Base-by-base conservation (phyloP, 2,113 vertebrate species). In the Bagarius yarrelli region DNA sequence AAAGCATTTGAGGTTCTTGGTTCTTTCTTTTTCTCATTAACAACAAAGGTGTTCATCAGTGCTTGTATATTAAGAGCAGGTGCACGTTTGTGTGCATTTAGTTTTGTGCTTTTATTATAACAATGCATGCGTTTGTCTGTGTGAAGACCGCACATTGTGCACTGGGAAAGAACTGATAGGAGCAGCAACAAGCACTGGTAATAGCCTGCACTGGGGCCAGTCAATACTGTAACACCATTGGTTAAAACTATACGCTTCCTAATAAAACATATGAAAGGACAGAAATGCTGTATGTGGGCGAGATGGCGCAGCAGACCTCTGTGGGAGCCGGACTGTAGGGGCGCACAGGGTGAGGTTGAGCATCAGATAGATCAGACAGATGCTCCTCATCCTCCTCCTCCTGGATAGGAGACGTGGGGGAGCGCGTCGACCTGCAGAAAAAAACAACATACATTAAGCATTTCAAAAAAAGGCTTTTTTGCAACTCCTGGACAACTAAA, bases 331-430 rank as follows among this genome's bases (percentile, higher is more conserved):
- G 76, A 53, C 86, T 86, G 78, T 87, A 86, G 63, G 87, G 73
- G n/a, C 86, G 83, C 18, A 85, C 84, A 83, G 90, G 88, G 84
- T 89, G 90, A 0, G 90, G 88, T 55, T 90, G 92, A 0, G 87
- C 84, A 9, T 93, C 92, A 0, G 88, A 92, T 73, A 91, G 90
- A 84, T 93, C 93, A 0, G 94, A 94, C 71, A 95, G 89, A 81
- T 92, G 94, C 87, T 95, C 94, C 79, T 96, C 94, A 0, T 86
- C 85, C 32, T 95, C 95, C 76, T 95, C 94, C 85, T 95, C 95
- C 0, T 92, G 94, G 87, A 95, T 95, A 0, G 95, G 94, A 11
- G 95, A 95, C 0, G 95, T 95, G 0, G 95, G 94, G n/a, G 95
- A 95, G 16, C 92, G 88, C 72, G 93, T 88, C 18, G 91, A 91